These are phyloP conservation scores for Neodiprion virginianus DNA, from an alignment of 1,140 invertebrate species.

Conservation along the genomic window DNA sequence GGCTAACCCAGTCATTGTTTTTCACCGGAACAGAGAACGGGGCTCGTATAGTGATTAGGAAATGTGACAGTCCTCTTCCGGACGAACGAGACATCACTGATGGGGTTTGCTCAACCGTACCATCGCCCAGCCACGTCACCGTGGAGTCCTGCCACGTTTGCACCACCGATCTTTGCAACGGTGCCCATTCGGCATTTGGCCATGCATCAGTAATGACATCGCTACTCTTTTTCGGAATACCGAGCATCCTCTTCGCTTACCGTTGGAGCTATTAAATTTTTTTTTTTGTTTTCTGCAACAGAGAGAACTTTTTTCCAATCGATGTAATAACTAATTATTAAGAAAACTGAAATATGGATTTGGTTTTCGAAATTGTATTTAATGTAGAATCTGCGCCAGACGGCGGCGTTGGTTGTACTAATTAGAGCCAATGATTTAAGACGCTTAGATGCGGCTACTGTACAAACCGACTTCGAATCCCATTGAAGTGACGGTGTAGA, in stretches of 20 bases:
- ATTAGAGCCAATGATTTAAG: background rate
- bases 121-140: slow-evolving; percentile 58
- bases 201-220: slow-evolving; percentile 44
- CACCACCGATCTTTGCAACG: slow-evolving; percentile 64
- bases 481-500: background rate
- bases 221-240: slow-evolving; percentile 40
- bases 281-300: no score
- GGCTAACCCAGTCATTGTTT: slow-evolving; percentile 13
- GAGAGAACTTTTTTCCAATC: background rate
- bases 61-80: slow-evolving; percentile 64
- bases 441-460: background rate
- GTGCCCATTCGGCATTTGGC: slow-evolving; percentile 53
- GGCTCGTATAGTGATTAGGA: slow-evolving; percentile 57
- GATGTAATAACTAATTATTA: background rate
- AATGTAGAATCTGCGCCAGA: background rate
- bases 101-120: slow-evolving; percentile 58
- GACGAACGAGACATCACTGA: slow-evolving; percentile 60
- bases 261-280: background rate
- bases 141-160: slow-evolving; percentile 65
- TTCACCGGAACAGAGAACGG: slow-evolving; percentile 57
- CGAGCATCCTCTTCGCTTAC: background rate
- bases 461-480: background rate
- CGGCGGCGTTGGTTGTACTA: background rate
- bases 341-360: background rate
- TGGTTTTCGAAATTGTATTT: background rate